Percentiles rank a stretch among this genome's conserved stretches.
Conservation (phyloP, 2,797 vertebrate genomes). For the Clamator glandarius region DNA sequence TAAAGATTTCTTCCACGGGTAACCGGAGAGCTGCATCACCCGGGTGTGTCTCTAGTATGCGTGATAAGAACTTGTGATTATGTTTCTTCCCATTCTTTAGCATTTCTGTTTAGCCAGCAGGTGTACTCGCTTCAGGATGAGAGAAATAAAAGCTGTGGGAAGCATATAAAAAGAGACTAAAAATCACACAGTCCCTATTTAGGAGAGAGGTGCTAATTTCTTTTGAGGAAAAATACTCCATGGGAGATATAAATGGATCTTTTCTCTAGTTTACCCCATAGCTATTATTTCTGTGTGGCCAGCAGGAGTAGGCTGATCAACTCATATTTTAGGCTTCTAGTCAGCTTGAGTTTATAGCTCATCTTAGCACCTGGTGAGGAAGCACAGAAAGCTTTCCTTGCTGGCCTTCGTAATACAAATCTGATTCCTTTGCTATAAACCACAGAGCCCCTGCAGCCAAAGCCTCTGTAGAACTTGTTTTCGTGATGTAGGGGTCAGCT, state of each 20-base stretch:
- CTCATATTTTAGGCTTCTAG: background rate
- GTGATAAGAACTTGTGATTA: background rate
- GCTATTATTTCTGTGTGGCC: background rate
- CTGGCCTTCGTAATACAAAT: background rate
- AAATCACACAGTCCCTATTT: background rate
- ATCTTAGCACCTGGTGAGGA: background rate
- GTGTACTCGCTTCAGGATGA: constrained; percentile 1
- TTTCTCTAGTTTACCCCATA: background rate
- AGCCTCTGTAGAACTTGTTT: background rate
- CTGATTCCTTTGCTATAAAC: background rate
- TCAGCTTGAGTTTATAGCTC: background rate
- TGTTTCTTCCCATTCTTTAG: background rate
- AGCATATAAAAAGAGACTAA: background rate
- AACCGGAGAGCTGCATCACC: background rate
- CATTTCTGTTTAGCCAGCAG: background rate
- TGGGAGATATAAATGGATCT: background rate
- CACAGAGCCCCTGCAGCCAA: accelerated
- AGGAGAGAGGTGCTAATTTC: background rate
- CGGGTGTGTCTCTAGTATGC: background rate
- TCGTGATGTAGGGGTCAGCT: background rate
- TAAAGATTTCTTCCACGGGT: background rate
- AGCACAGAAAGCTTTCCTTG: background rate
- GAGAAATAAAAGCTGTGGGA: background rate
- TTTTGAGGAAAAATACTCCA: background rate
- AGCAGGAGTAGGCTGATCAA: background rate